Conservation (phyloP, 2,797 vertebrate species). For the Ctenochaetus hawaiiensis region DNA sequence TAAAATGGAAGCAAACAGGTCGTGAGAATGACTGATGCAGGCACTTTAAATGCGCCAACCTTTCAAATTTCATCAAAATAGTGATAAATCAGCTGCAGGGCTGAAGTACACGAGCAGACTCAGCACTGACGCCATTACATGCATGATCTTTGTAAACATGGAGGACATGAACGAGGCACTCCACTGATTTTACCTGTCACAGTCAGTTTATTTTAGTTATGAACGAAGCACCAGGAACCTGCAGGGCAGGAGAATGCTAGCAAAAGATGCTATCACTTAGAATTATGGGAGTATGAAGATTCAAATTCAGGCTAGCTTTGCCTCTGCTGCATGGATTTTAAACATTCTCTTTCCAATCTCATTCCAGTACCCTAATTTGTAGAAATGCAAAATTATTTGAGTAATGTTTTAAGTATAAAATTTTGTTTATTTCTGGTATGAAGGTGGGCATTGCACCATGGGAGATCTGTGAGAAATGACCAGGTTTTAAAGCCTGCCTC, state of each 20-base stretch:
- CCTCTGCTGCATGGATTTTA: not conserved
- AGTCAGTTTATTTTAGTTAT: not conserved
- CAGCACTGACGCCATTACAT: not conserved
- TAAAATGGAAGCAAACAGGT: not conserved
- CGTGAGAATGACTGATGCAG: not conserved
- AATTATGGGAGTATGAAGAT: not conserved
- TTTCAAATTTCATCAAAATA: not conserved
- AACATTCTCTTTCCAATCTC: not conserved
- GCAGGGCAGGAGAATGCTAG: not conserved
- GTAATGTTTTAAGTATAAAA: too few species aligned
- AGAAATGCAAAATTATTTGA: not conserved
- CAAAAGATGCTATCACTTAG: not conserved
- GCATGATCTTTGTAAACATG: not conserved
- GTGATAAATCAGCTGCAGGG: not conserved
- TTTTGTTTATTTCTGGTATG: too few species aligned
- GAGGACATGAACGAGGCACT: not conserved
- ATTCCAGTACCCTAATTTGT: not conserved
- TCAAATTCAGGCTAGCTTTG: not conserved
- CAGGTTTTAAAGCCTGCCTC: too few species aligned
- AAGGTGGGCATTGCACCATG: too few species aligned
- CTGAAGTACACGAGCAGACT: not conserved
- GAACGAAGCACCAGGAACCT: not conserved
- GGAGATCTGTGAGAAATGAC: too few species aligned
- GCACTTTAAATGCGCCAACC: not conserved
- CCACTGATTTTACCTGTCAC: not conserved